Conservation (phyloP, 2,797 vertebrate genomes). For the Etheostoma perlongum region DNA sequence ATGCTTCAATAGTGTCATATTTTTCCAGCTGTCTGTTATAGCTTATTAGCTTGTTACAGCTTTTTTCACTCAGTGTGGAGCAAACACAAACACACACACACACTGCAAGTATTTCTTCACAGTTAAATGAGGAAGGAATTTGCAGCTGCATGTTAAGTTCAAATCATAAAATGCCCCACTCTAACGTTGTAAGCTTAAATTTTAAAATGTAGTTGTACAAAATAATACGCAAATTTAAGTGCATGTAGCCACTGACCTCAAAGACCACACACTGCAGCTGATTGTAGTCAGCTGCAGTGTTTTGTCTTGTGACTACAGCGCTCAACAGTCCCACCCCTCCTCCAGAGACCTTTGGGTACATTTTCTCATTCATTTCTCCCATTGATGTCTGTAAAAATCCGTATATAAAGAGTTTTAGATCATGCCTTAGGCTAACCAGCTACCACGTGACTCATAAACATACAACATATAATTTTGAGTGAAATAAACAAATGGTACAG, state of each 20-base stretch:
- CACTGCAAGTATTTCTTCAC: background rate
- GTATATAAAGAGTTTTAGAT: no score
- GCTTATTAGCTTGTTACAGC: background rate
- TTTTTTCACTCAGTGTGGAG: background rate
- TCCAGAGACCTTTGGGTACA: no score
- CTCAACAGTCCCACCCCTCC: no score
- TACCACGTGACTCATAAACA: no score
- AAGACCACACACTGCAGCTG: background rate
- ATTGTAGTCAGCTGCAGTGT: background rate
- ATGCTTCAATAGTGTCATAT: background rate
- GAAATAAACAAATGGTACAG: no score
- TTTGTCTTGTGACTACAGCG: conserved; percentile 3
- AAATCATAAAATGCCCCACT: background rate
- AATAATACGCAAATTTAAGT: background rate
- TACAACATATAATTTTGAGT: no score
- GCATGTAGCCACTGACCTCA: no score
- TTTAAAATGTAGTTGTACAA: no score
- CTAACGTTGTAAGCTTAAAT: background rate
- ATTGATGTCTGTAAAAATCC: no score
- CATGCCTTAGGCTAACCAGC: no score
- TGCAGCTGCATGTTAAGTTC: background rate
- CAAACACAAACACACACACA: background rate
- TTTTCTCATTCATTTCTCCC: no score
- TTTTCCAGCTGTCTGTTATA: background rate
- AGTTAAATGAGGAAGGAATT: conserved; percentile 24